These are phyloP conservation scores for Perdita meconis DNA, from an alignment of 2,888 invertebrate genomes.

Conservation along the genomic window DNA sequence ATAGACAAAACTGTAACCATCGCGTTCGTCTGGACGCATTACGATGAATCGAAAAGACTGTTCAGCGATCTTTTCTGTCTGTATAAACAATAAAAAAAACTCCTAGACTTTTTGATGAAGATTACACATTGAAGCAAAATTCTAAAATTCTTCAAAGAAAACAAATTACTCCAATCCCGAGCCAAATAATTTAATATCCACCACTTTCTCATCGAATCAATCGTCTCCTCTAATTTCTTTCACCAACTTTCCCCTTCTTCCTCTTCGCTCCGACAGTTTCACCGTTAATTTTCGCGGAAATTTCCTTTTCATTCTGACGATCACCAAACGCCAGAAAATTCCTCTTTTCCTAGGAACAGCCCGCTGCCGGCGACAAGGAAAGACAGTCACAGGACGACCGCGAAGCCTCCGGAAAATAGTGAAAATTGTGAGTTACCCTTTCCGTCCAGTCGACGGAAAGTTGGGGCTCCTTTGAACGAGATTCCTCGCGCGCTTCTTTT, in stretches of 20 bases:
- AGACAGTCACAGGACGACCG: neutral
- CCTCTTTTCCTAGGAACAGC: neutral
- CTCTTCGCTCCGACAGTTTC: conserved; percentile 21
- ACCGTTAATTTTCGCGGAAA: conserved; percentile 27
- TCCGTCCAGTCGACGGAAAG: neutral
- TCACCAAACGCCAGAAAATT: neutral
- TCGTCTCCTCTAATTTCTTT: neutral
- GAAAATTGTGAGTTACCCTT: neutral
- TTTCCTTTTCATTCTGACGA: neutral
- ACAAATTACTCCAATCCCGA: too few species aligned
- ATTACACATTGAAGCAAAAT: too few species aligned
- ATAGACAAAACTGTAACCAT: too few species aligned
- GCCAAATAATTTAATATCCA: too few species aligned
- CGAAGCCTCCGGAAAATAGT: neutral
- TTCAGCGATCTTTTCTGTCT: too few species aligned
- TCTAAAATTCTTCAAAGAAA: neutral
- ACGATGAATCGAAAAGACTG: too few species aligned
- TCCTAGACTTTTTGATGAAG: too few species aligned
- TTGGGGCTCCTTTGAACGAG: neutral
- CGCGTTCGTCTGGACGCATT: too few species aligned
- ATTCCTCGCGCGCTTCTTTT: conserved; percentile 1
- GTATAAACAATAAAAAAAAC: too few species aligned
- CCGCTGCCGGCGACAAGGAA: neutral
- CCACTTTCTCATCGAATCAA: neutral
- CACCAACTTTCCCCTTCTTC: neutral